Evolutionary conservation across 2,113 vertebrate genomes (phyloP).

Genomic region (Protobothrops flavoviridis): DNA sequence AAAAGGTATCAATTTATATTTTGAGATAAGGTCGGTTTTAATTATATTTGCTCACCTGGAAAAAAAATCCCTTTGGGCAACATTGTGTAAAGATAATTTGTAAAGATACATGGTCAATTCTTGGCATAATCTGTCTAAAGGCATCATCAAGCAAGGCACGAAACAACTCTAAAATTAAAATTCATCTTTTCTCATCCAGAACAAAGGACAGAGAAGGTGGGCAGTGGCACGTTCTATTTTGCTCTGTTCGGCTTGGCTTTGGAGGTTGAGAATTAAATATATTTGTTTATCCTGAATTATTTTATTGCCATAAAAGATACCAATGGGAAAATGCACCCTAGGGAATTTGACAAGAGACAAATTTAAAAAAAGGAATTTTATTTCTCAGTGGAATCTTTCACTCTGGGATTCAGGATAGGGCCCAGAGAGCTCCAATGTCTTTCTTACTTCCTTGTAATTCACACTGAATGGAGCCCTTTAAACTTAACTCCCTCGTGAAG

Average conservation of each 20-base stretch:
- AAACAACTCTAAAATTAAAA: conserved; percentile 45
- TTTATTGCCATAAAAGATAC: conserved; percentile 28
- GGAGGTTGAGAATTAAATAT: background rate
- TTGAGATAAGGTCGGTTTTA: conserved; percentile 50
- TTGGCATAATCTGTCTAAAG: conserved; percentile 6
- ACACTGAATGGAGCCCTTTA: conserved; percentile 14
- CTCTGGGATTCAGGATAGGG: conserved; percentile 29
- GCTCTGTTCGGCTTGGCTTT: conserved; percentile 32
- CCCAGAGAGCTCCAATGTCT: background rate
- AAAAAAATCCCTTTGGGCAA: conserved; percentile 18
- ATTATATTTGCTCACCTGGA: conserved; percentile 42
- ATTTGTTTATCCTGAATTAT: conserved; percentile 8
- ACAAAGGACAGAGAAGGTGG: conserved; percentile 36
- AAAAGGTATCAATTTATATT: conserved; percentile 52
- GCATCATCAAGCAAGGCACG: rapidly evolving
- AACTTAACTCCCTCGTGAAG: conserved; percentile 17
- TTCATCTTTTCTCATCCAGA: conserved; percentile 41
- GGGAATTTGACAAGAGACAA: background rate
- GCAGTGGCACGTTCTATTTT: conserved; percentile 30
- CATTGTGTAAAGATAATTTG: background rate
- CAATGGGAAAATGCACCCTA: background rate
- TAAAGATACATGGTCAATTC: conserved; percentile 31
- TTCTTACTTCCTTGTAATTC: background rate
- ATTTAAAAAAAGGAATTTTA: background rate
- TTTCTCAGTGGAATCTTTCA: conserved; percentile 27